phyloP scores from a whole-genome alignment of 2,797 vertebrate species.

The Sebastes matsubarae region DNA sequence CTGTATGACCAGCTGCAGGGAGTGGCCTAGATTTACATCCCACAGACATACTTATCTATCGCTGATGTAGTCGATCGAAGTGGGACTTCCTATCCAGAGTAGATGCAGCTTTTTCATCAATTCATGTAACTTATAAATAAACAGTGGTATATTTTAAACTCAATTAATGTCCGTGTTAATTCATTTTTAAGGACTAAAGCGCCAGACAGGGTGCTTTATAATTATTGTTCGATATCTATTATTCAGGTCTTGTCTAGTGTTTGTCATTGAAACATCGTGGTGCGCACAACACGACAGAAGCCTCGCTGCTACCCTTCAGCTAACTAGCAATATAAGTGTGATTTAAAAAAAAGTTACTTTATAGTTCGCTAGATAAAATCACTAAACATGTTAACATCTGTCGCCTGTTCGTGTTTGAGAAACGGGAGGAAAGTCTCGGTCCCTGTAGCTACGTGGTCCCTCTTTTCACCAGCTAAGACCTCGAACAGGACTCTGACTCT shows the following conservation, averaged over 20 bases:
- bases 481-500: neutral
- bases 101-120: neutral
- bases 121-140: neutral
- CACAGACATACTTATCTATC: slow-evolving; percentile 32
- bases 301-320: neutral
- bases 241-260: slow-evolving; percentile 17
- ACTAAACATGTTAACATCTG: slow-evolving; percentile 55
- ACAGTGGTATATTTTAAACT: fast-evolving
- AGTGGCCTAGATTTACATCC: neutral
- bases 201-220: fast-evolving
- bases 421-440: slow-evolving; percentile 20
- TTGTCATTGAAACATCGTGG: slow-evolving; percentile 41
- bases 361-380: neutral
- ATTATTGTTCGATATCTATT: neutral
- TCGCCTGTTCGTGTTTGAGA: slow-evolving; percentile 36
- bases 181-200: fast-evolving
- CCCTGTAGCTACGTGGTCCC: neutral
- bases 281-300: neutral
- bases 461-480: neutral
- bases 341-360: too few relatives aligned
- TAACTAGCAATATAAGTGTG: neutral
- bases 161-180: fast-evolving
- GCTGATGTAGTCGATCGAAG: slow-evolving; percentile 17
- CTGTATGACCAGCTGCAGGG: neutral
- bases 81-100: fast-evolving